Conservation (phyloP, 2,113 vertebrate species). For the Fulmarus glacialis region DNA sequence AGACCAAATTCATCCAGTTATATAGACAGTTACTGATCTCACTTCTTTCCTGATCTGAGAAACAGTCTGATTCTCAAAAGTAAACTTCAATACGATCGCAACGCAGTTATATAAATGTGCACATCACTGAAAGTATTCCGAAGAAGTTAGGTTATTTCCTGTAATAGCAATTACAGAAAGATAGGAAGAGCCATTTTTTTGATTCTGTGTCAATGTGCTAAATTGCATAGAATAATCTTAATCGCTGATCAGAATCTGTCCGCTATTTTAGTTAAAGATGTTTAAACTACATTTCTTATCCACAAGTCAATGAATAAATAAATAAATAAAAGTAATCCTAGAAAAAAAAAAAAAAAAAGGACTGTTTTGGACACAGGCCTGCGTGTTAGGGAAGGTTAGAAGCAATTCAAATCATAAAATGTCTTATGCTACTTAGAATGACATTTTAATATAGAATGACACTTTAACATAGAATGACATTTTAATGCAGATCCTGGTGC, state of each 20-base stretch:
- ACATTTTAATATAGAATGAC: not conserved
- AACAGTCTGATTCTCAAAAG: not conserved
- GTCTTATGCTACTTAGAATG: not conserved
- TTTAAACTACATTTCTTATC: not conserved
- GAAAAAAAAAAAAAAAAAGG: not conserved
- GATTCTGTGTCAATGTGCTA: not conserved
- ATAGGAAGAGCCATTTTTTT: not conserved
- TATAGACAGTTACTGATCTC: not conserved
- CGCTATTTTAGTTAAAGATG: not conserved
- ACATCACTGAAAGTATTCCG: not conserved
- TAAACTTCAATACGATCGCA: not conserved
- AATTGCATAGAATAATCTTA: not conserved
- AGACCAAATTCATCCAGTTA: not conserved
- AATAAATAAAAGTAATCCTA: not conserved
- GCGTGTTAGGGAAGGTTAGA: not conserved
- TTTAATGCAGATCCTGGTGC: not conserved
- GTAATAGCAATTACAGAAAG: not conserved
- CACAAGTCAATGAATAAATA: not conserved
- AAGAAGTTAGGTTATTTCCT: not conserved
- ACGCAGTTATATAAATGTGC: not conserved
- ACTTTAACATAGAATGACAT: not conserved
- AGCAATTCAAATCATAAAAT: not conserved
- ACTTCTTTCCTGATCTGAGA: not conserved
- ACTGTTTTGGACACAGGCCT: not conserved
- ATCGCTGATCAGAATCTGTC: not conserved